phyloP scores from a whole-genome alignment of 2,113 vertebrate genomes.

The Gracilinanus agilis region DNA sequence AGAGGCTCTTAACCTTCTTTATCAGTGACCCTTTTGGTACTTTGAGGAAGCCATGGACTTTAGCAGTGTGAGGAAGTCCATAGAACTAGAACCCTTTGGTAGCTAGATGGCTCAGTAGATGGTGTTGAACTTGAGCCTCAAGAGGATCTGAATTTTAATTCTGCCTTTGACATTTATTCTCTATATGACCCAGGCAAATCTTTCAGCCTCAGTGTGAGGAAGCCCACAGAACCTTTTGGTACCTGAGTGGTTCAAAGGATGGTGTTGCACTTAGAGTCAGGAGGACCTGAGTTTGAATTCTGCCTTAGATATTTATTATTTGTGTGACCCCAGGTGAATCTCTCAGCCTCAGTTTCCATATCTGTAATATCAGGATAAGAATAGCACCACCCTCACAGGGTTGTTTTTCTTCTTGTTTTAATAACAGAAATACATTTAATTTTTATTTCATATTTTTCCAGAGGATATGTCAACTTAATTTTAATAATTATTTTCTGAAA shows the following conservation, averaged over 20 bases:
- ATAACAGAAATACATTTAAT: too few species aligned
- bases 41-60: neutral
- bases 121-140: neutral
- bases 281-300: neutral
- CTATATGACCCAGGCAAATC: neutral
- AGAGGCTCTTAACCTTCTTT: neutral
- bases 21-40: neutral
- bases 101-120: neutral
- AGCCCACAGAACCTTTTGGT: neutral
- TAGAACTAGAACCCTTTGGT: too few species aligned
- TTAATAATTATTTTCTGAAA: too few species aligned
- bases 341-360: neutral
- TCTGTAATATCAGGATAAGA: constrained; percentile 40
- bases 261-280: neutral
- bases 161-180: neutral
- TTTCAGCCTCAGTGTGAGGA: neutral
- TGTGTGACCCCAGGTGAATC: neutral
- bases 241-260: neutral
- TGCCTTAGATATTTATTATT: neutral
- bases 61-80: neutral
- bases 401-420: too few species aligned
- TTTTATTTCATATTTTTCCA: too few species aligned
- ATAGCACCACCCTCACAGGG: neutral
- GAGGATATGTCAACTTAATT: too few species aligned
- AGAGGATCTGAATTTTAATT: neutral